phyloP scores from a whole-genome alignment of 2,113 vertebrate species.

The Colistium nudipinnis region DNA sequence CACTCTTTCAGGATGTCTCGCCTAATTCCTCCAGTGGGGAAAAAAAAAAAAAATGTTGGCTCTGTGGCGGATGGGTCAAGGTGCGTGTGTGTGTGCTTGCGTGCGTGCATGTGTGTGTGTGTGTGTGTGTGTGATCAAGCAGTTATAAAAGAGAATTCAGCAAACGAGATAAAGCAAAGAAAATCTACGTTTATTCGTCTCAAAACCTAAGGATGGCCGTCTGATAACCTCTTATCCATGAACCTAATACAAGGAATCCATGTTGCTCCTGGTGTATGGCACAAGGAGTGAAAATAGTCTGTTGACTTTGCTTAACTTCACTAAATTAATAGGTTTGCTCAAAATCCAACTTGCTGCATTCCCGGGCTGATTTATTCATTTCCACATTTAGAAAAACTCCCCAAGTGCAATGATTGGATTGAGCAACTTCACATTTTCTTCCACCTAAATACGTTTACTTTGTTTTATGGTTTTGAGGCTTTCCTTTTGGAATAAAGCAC shows the following conservation, averaged over 20 bases:
- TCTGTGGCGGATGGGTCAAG: slow-evolving; percentile 30
- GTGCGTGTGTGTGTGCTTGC: slow-evolving; percentile 26
- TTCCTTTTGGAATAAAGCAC: neutral
- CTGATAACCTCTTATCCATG: neutral
- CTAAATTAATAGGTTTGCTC: slow-evolving; percentile 67
- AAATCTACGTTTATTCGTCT: slow-evolving; percentile 3
- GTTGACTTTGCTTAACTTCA: slow-evolving; percentile 62
- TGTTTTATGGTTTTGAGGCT: slow-evolving; percentile 57
- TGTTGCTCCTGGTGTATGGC: neutral
- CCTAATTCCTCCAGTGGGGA: slow-evolving; percentile 62
- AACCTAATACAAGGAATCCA: neutral
- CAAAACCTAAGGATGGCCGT: neutral
- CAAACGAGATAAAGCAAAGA: neutral
- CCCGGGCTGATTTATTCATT: slow-evolving; percentile 70
- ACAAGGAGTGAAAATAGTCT: slow-evolving; percentile 51
- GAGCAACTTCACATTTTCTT: slow-evolving; percentile 68
- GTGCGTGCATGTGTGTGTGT: too few relatives aligned
- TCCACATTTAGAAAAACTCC: slow-evolving; percentile 63
- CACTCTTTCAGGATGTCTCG: slow-evolving; percentile 76
- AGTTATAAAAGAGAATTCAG: neutral
- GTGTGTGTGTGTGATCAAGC: slow-evolving; percentile 1
- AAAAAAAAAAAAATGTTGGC: slow-evolving; percentile 41
- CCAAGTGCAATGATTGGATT: slow-evolving; percentile 61
- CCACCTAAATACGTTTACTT: slow-evolving; percentile 55
- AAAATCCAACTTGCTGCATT: slow-evolving; percentile 61